Base-by-base conservation (phyloP, 92 coral and sea anemone species). In the Scolanthus callimorphus region DNA sequence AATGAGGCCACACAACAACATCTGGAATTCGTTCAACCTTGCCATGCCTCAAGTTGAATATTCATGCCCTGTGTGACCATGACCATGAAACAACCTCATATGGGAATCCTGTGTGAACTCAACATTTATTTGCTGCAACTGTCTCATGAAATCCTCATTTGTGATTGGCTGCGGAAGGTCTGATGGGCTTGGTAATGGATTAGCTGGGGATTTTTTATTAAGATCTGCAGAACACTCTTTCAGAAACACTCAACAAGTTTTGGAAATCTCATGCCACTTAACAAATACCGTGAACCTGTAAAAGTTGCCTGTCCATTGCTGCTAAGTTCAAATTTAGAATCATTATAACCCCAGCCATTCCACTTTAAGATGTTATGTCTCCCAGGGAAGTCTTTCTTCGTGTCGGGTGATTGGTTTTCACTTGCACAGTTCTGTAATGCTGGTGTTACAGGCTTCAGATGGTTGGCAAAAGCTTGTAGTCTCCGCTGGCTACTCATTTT, bases 281-380 rank as follows among this genome's bases (percentile, higher is more conserved):
- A 69, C 0, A 73, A 47, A 59, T 92, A 92, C 23, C 96, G 89
- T 21, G 84, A 54, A 15, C 98, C 98, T 2, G 94, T 73, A 46
- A 92, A 92, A 15, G 64, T 59, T 0, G 90, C 98, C 22, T 53
- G 24, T n/a, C 91, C 90, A 50, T 84, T 77, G 13, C 74, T 54
- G 57, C 78, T 66, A 41, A 81, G 31, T 27, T 51, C 34, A 76
- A 92, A 92, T 74, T 84, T 74, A 3, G 96, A 90, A 60, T 92
- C 94, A 27, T 65, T 74, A 51, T 88, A 92, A 3, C 98, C 98
- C 98, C 98, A 92, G 20, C 98, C 98, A 79, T 92, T 92, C 98
- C 98, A 92, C 41, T 88, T 92, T 21, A 82, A 52, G 19, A 72
- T 52, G 43, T 74, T 76, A 24, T 77, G 83, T 46, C 90, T 57